Percentiles rank a stretch among this genome's conserved stretches.
Evolutionary conservation across 64 coral and sea anemone genomes (phyloP).

Genomic region (Cladopsammia gracilis): DNA sequence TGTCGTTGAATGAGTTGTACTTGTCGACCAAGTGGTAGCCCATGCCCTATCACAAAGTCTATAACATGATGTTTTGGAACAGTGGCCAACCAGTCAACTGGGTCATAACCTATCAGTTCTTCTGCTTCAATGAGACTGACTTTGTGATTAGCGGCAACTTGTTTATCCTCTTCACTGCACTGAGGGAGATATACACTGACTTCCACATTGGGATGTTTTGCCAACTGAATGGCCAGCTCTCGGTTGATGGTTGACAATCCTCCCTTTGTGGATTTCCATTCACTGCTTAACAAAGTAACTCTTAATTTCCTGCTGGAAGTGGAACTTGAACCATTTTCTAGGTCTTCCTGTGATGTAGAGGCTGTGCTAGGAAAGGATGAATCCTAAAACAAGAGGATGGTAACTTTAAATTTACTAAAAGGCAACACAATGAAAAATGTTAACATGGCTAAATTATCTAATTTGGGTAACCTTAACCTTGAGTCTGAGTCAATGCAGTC

Average conservation of each 20-base stretch:
- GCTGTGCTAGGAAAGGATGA: not conserved
- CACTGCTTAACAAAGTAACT: not conserved
- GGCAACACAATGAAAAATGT: too few relatives aligned
- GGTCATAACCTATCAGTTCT: not conserved
- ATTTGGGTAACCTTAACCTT: too few relatives aligned
- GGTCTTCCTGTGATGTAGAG: conserved; percentile 21
- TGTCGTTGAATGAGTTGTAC: too few relatives aligned
- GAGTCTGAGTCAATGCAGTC: too few relatives aligned
- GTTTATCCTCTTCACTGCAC: not conserved
- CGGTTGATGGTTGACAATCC: not conserved
- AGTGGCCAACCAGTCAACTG: not conserved
- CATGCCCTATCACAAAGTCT: conserved; percentile 22
- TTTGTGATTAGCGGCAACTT: not conserved
- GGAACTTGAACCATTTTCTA: not conserved
- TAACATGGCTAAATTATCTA: too few relatives aligned
- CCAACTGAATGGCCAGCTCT: conserved; percentile 2
- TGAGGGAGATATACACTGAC: not conserved
- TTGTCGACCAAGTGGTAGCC: not conserved
- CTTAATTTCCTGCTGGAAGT: not conserved
- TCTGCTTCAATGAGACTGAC: not conserved
- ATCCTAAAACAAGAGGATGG: not conserved
- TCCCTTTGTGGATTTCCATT: not conserved
- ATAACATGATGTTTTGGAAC: not conserved
- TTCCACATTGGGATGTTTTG: not conserved
- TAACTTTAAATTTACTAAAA: not conserved